Percentiles rank a stretch among this genome's conserved stretches.
phyloP scores from a whole-genome alignment of 2,888 invertebrate species.

The Escarpia spicata region DNA sequence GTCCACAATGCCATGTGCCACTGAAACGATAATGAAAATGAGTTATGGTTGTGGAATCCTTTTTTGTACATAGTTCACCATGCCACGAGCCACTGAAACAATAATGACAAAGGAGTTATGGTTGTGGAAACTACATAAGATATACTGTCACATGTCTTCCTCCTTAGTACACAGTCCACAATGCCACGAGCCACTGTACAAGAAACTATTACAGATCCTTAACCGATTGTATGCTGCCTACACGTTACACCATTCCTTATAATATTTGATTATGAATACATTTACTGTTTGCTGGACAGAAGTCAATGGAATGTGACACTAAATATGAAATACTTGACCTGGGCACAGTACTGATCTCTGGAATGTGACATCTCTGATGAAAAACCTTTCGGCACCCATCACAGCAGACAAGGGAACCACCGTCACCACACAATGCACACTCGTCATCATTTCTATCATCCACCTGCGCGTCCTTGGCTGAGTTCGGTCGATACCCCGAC shows the following conservation, averaged over 20 bases:
- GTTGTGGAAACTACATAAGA: neutral
- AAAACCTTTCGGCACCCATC: neutral
- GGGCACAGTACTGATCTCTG: neutral
- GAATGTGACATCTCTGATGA: neutral
- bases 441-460: neutral
- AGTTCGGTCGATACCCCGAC: neutral
- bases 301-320: neutral
- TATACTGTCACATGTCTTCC: slow-evolving; percentile 46
- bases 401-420: neutral
- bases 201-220: no score
- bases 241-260: no score
- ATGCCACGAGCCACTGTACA: slow-evolving; percentile 82
- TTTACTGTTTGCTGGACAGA: neutral
- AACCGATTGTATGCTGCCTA: no score
- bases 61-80: slow-evolving; percentile 87
- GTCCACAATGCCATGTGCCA: slow-evolving; percentile 88
- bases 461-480: neutral
- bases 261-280: no score
- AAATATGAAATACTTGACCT: neutral
- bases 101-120: neutral
- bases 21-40: slow-evolving; percentile 64
- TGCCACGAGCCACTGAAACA: slow-evolving; percentile 82
- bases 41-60: slow-evolving; percentile 58
- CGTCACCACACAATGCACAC: neutral
- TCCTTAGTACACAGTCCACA: slow-evolving; percentile 89